Base-by-base conservation (phyloP, 1,140 invertebrate species). In the Platyscapa corneri region DNA sequence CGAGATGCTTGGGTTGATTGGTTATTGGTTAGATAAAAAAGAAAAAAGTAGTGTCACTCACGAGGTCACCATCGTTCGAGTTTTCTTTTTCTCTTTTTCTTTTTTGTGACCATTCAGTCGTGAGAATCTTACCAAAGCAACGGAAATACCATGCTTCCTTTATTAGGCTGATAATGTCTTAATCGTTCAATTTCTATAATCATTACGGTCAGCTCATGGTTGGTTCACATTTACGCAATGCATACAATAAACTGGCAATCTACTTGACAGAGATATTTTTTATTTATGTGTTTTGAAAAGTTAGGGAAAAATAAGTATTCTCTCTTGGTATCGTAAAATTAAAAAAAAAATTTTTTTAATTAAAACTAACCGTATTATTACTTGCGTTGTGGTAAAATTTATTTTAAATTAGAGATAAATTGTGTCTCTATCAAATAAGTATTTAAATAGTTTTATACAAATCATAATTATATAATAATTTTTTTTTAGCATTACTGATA, bases 1-100 rank as follows among this genome's bases (percentile, higher is more conserved):
- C 42, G 39, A 70, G 64, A 72, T 81, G n/a, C 79, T 30, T 30
- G 64, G 65, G 3, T 32, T 42, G 79, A 81, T 81, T 81, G 78
- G 56, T 30, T 60, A 70, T 81, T 81, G 79, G 79, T 42, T 70
- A 30, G 79, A 82, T 82, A 80, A 80, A 42, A 42, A 27, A 37
- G 78, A 79, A 80, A 76, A 80, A 80, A 18, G 37, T 42, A 64
- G 39, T 80, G 60, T 80, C 78, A 67, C 37, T 42, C 37, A 60
- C 78, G 78, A 80, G 78, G 78, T 67, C 60, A 80, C 78, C 78
- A 37, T 23, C 78, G 60, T 49, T n/a, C 27, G 27, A 65, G 39
- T 65, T 65, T 80, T 80, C 32, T 20, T 64, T 64, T 67, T 65
- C 14, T 23, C 27, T 39, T n/a, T 65, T 34, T 3, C 75, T 20